Base-by-base conservation (phyloP, 2,113 vertebrate species). In the Megaceryle torquata region DNA sequence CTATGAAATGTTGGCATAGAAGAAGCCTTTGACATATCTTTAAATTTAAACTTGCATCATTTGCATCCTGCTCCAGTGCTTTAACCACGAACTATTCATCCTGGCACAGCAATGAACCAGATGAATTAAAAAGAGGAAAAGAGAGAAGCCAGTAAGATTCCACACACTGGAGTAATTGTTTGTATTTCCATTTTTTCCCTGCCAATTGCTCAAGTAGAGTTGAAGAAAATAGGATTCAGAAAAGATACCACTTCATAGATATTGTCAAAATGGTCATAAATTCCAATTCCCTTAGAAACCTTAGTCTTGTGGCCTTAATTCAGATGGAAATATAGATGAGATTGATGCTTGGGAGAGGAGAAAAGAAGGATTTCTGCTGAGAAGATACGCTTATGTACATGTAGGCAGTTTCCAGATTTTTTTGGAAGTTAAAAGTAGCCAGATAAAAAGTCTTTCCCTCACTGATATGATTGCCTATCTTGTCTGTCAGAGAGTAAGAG, bases 181-280 rank as follows among this genome's bases (percentile, higher is more conserved):
- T 83, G 43, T 70, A 91, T 88, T 90, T 88, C 85, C 71, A 81
- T 68, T 89, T 91, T 89, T 82, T n/a, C 79, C 35, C 33, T 83
- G 64, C 43, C 93, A 93, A 28, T 92, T 91, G 74, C 65, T 91
- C 25, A 91, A 78, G 56, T 54, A 18, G 46, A 61, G 76, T 74
- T 67, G 54, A 89, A 93, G 44, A 71, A 94, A 93, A 88, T 6
- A 82, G 29, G 20, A 67, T 60, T 89, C 43, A 60, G 72, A 90
- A 91, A 93, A 93, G 81, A 90, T 81, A 88, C 80, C 57, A 88
- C 88, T 85, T 43, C 3, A 8, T 46, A 74, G 65, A 43, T 77
- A 60, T 67, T 29, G 6, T 88, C 72, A 70, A 88, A 82, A 86
- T 56, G 68, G 48, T 81, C 82, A 91, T 75, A 76, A 90, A 86